phyloP scores from a whole-genome alignment of 2,113 vertebrate genomes.

The Campylorhamphus procurvoides region DNA sequence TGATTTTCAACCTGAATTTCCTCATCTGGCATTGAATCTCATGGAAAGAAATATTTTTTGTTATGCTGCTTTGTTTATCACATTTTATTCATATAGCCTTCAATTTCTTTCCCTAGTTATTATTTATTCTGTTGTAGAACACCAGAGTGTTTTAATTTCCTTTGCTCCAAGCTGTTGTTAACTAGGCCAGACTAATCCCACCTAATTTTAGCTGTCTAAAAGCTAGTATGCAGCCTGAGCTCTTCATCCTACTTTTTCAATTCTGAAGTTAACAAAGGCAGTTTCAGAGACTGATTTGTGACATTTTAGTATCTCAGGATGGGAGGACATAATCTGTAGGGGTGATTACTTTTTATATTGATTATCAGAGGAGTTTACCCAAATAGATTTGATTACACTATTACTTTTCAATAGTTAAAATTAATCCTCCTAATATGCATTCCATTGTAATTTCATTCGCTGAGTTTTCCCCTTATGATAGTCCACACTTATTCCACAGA shows the following conservation, averaged over 20 bases:
- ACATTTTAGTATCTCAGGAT: accelerated
- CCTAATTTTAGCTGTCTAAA: not conserved
- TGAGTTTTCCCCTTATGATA: not conserved
- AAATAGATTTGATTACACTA: not conserved
- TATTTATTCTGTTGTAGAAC: not conserved
- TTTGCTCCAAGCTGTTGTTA: not conserved
- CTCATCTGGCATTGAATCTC: not conserved
- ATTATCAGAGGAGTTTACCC: not conserved
- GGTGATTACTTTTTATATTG: not conserved
- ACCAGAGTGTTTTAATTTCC: not conserved
- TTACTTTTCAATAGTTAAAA: not conserved
- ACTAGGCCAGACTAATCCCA: not conserved
- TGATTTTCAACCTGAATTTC: not conserved
- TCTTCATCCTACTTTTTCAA: not conserved
- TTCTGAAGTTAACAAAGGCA: not conserved
- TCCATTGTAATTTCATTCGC: not conserved
- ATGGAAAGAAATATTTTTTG: not conserved
- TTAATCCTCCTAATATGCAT: not conserved
- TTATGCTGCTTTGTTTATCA: not conserved
- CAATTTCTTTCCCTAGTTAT: not conserved
- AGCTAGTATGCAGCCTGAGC: not conserved
- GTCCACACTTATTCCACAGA: not conserved
- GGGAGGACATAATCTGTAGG: not conserved
- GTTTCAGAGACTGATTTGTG: not conserved
- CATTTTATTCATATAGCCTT: accelerated